phyloP scores from a whole-genome alignment of 2,888 invertebrate species.

The Napeogenes sylphis region DNA sequence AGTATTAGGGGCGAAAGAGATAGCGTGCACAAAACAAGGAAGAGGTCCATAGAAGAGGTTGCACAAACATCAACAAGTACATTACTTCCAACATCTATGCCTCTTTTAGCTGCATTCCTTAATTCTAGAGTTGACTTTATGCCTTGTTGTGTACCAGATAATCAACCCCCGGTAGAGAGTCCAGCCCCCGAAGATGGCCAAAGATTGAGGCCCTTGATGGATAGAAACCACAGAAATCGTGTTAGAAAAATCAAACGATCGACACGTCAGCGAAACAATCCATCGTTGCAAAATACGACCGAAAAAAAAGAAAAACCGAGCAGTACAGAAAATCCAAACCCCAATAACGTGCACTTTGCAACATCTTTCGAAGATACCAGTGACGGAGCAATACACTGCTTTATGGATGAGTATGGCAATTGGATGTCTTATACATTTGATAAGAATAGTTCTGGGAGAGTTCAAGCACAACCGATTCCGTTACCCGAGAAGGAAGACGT shows the following conservation, averaged over 20 bases:
- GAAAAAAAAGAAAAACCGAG: constrained; percentile 58
- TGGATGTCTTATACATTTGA: constrained; percentile 92
- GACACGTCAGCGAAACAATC: constrained; percentile 68
- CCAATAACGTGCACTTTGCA: constrained; percentile 80
- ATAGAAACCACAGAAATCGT: constrained; percentile 69
- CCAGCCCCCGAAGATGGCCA: constrained; percentile 57
- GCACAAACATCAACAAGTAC: constrained; percentile 82
- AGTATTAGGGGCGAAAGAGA: constrained; percentile 69
- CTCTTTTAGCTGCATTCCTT: constrained; percentile 80
- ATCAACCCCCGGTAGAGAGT: constrained; percentile 48
- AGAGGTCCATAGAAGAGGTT: constrained; percentile 77
- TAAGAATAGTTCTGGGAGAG: constrained; percentile 81
- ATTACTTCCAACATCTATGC: constrained; percentile 79
- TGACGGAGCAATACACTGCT: constrained; percentile 91
- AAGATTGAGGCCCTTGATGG: constrained; percentile 67
- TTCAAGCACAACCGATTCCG: constrained; percentile 63
- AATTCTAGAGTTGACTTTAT: constrained; percentile 79
- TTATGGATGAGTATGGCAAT: constrained; percentile 90
- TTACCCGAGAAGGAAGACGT: constrained; percentile 58
- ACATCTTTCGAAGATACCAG: constrained; percentile 88
- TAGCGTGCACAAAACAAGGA: constrained; percentile 64
- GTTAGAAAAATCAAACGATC: constrained; percentile 78
- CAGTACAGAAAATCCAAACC: constrained; percentile 49
- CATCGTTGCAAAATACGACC: constrained; percentile 47
- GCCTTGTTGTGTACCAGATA: constrained; percentile 61